A percentile compares a stretch with the other conserved stretches of the same genome.
These are phyloP conservation scores for Paraescarpia echinospica DNA, from an alignment of 1,140 invertebrate genomes.

Conservation along the genomic window DNA sequence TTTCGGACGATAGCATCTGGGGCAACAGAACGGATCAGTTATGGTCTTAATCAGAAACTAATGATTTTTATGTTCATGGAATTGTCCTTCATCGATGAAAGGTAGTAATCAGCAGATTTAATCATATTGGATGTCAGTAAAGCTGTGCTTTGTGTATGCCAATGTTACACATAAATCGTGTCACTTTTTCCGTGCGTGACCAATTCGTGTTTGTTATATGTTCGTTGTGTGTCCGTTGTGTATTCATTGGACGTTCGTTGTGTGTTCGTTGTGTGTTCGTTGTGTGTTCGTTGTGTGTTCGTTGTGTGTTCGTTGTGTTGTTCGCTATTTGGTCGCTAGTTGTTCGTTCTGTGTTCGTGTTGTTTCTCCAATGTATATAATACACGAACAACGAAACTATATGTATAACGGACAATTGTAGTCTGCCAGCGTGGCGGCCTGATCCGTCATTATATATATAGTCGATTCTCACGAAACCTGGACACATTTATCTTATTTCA, in stretches of 20 bases:
- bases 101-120: background rate
- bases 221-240: background rate
- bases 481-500: too few species aligned
- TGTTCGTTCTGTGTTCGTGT: too few species aligned
- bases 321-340: too few species aligned
- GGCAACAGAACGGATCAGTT: background rate
- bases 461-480: too few species aligned
- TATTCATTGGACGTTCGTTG: too few species aligned
- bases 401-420: too few species aligned
- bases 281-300: background rate
- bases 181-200: background rate
- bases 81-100: background rate
- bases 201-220: background rate
- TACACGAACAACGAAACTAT: too few species aligned
- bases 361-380: background rate
- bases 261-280: too few species aligned
- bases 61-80: background rate
- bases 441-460: too few species aligned
- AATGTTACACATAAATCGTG: background rate
- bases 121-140: background rate
- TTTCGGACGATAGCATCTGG: background rate
- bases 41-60: background rate
- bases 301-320: too few species aligned
- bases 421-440: too few species aligned
- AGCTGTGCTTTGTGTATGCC: background rate